These are phyloP conservation scores for Protobothrops flavoviridis DNA, from an alignment of 2,113 vertebrate species.

Conservation along the genomic window DNA sequence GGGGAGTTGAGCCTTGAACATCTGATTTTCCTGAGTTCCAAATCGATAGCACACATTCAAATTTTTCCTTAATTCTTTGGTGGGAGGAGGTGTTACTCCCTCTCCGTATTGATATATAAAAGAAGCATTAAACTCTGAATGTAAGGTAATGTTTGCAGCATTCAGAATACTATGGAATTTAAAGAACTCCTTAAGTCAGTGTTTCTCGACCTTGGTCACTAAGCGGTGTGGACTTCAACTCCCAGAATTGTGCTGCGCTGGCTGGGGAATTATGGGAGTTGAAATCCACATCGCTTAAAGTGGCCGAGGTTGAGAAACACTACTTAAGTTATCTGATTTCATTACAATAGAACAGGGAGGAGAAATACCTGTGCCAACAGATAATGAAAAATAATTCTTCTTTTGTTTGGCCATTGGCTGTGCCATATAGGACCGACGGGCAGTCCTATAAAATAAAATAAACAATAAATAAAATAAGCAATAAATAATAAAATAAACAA, in stretches of 20 bases:
- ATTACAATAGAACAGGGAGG: neutral
- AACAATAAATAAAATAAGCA: too few relatives aligned
- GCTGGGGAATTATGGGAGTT: neutral
- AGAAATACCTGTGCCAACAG: neutral
- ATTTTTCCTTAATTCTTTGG: neutral
- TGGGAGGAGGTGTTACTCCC: neutral
- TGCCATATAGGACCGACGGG: neutral
- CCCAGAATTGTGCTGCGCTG: neutral
- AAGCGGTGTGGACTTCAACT: neutral
- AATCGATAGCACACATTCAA: neutral
- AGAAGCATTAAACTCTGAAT: slow-evolving; percentile 22
- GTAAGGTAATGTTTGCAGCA: slow-evolving; percentile 24
- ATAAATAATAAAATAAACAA: neutral
- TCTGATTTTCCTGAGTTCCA: neutral
- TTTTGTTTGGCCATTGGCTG: neutral
- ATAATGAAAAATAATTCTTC: neutral
- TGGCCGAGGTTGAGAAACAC: neutral
- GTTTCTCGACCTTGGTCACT: neutral
- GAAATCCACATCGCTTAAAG: neutral
- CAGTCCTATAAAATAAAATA: too few relatives aligned
- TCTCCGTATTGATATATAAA: neutral
- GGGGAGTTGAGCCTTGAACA: neutral
- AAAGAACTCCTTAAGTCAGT: slow-evolving; percentile 2
- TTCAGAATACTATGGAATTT: slow-evolving; percentile 10
- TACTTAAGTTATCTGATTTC: neutral